Conservation (phyloP, 2,113 vertebrate genomes). For the Mustela lutreola region DNA sequence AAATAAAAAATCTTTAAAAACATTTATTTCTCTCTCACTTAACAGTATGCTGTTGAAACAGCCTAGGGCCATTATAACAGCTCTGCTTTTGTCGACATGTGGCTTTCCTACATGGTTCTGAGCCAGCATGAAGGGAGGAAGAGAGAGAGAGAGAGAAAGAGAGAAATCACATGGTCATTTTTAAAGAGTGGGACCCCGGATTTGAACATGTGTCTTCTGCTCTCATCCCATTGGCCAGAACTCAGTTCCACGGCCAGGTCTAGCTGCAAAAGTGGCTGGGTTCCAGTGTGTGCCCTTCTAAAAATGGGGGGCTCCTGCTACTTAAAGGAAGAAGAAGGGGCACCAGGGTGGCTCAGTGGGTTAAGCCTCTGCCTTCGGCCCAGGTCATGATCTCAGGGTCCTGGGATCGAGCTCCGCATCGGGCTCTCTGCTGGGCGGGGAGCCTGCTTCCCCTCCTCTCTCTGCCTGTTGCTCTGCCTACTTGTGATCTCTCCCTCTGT, state of each 20-base stretch:
- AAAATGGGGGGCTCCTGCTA: background rate
- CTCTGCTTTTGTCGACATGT: background rate
- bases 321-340: background rate
- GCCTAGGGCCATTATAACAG: background rate
- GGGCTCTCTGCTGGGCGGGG: too few species aligned
- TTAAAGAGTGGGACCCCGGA: background rate
- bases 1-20: too few species aligned
- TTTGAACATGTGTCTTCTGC: background rate
- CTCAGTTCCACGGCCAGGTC: too few species aligned
- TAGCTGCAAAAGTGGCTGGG: background rate
- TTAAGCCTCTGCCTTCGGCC: too few species aligned
- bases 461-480: too few species aligned
- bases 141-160: fast-evolving
- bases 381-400: too few species aligned
- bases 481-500: too few species aligned
- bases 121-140: background rate
- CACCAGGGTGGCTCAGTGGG: too few species aligned
- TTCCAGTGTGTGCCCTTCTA: background rate
- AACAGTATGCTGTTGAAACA: background rate
- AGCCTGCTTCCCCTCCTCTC: too few species aligned
- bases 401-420: too few species aligned
- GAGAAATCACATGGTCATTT: background rate
- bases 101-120: background rate
- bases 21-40: background rate
- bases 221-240: background rate